phyloP scores from a whole-genome alignment of 2,113 vertebrate genomes.

The Gadus chalcogrammus region DNA sequence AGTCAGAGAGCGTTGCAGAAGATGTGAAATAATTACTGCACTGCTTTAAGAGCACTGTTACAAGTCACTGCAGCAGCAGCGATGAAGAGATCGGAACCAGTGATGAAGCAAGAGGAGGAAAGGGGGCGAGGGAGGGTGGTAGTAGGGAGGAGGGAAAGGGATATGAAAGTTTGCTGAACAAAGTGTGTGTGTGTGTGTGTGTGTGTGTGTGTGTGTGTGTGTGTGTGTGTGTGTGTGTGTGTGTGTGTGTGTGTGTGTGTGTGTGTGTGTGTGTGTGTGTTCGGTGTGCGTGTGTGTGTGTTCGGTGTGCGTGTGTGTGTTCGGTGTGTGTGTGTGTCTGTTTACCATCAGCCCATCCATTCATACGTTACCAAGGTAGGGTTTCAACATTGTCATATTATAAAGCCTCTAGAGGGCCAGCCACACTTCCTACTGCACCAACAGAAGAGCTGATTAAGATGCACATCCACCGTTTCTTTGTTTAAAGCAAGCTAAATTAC shows the following conservation, averaged over 20 bases:
- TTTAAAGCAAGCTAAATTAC: conserved; percentile 45
- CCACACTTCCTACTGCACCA: not conserved
- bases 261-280: conserved; percentile 16
- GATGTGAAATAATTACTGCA: conserved; percentile 40
- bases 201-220: conserved; percentile 9
- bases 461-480: conserved; percentile 4
- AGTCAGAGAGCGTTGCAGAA: conserved; percentile 24
- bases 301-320: no score
- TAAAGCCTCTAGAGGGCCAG: not conserved
- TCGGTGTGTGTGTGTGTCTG: not conserved
- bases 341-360: no score
- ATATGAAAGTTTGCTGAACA: not conserved
- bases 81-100: conserved; percentile 11
- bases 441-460: not conserved
- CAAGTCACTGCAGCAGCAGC: conserved; percentile 11
- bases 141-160: conserved; percentile 1
- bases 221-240: conserved; percentile 11
- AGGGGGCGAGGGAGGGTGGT: not conserved
- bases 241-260: conserved; percentile 7
- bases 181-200: no score
- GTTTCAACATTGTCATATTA: not conserved
- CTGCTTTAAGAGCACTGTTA: conserved; percentile 29
- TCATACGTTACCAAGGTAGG: no score
- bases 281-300: not conserved
- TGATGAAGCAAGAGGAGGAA: not conserved